Conservation (phyloP, 2,797 vertebrate species). For the Rhyacichthys aspro region DNA sequence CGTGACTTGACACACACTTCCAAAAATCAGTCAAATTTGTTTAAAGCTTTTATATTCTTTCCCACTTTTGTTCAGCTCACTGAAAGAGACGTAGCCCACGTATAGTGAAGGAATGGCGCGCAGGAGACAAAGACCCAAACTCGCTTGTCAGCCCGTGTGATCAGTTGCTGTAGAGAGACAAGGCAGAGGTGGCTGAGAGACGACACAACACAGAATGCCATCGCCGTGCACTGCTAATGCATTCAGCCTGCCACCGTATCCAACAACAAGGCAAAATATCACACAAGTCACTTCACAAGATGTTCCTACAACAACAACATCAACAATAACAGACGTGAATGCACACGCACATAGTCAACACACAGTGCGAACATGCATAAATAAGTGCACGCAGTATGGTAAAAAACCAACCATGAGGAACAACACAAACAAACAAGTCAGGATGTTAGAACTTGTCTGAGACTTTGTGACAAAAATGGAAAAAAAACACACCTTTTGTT, state of each 20-base stretch:
- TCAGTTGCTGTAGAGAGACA: slow-evolving; percentile 69
- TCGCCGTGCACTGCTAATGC: slow-evolving; percentile 69
- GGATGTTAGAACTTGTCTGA: slow-evolving; percentile 68
- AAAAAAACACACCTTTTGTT: slow-evolving; percentile 52
- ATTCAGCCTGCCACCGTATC: slow-evolving; percentile 77
- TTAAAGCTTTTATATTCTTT: slow-evolving; percentile 49
- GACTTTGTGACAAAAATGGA: slow-evolving; percentile 63
- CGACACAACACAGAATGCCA: slow-evolving; percentile 74
- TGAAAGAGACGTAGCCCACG: slow-evolving; percentile 61
- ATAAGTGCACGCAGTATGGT: slow-evolving; percentile 61
- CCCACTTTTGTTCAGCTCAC: slow-evolving; percentile 51
- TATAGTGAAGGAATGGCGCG: slow-evolving; percentile 45
- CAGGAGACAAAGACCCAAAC: slow-evolving; percentile 73
- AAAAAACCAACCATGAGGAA: slow-evolving; percentile 63
- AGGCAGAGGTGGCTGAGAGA: slow-evolving; percentile 75
- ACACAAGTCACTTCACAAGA: slow-evolving; percentile 78
- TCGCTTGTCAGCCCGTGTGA: slow-evolving; percentile 80
- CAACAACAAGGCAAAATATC: slow-evolving; percentile 79
- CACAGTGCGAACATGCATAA: slow-evolving; percentile 70
- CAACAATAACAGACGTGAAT: slow-evolving; percentile 64
- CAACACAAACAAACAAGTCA: slow-evolving; percentile 73
- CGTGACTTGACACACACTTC: slow-evolving; percentile 40
- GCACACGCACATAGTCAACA: slow-evolving; percentile 28
- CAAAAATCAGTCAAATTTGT: slow-evolving; percentile 60
- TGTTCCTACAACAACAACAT: slow-evolving; percentile 73